phyloP scores from a whole-genome alignment of 2,113 vertebrate species.

The Microcebus jonahi region DNA sequence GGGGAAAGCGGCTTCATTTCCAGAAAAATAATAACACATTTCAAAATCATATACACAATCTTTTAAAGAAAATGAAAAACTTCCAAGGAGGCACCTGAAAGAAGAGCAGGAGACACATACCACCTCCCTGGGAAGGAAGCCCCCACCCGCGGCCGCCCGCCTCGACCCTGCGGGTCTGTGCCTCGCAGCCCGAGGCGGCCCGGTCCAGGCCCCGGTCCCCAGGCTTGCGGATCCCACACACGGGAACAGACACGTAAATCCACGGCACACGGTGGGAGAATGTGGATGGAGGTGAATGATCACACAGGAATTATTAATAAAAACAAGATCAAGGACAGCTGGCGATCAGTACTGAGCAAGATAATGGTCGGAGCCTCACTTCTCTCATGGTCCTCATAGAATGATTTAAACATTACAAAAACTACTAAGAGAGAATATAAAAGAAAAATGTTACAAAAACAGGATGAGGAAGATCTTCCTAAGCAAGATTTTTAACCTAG shows the following conservation, averaged over 20 bases:
- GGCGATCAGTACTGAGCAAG: background rate
- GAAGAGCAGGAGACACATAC: background rate
- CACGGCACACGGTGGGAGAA: background rate
- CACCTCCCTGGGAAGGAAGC: background rate
- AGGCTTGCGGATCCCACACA: background rate
- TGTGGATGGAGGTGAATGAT: background rate
- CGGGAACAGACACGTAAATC: background rate
- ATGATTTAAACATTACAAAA: background rate
- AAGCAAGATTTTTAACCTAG: background rate
- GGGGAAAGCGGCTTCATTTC: background rate
- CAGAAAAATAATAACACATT: background rate
- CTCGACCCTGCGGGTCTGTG: background rate
- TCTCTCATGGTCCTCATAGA: background rate
- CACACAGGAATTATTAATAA: background rate
- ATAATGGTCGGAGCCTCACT: background rate
- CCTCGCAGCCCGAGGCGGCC: background rate
- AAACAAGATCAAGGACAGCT: background rate
- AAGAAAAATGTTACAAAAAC: background rate
- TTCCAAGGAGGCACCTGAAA: background rate
- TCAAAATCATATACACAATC: background rate
- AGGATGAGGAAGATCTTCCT: background rate
- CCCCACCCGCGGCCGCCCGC: no score
- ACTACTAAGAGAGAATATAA: background rate
- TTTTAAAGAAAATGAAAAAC: background rate
- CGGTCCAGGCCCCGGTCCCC: background rate